These are phyloP conservation scores for Geotrypetes seraphini DNA, from an alignment of 2,797 vertebrate genomes.

Conservation along the genomic window DNA sequence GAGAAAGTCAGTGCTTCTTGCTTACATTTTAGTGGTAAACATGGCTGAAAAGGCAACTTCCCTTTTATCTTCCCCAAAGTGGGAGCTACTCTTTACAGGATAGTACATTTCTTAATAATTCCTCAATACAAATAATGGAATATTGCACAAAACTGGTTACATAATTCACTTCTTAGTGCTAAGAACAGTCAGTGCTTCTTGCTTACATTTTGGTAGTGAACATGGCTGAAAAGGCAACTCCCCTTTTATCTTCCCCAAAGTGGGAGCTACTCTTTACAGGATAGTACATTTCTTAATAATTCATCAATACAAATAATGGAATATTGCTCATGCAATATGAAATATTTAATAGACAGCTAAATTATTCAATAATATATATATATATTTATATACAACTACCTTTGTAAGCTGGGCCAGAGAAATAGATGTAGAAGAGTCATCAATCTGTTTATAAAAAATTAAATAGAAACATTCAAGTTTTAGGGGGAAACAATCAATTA, in stretches of 20 bases:
- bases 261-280: constrained; percentile 65
- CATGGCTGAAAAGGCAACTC: constrained; percentile 51
- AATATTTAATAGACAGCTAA: constrained; percentile 39
- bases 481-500: constrained; percentile 53
- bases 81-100: constrained; percentile 67
- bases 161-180: no score
- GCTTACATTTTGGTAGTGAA: constrained; percentile 54
- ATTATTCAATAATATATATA: constrained; percentile 47
- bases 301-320: constrained; percentile 35
- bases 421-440: constrained; percentile 78
- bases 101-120: constrained; percentile 29
- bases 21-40: constrained; percentile 53
- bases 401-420: constrained; percentile 84
- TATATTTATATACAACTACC: constrained; percentile 63
- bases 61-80: constrained; percentile 54
- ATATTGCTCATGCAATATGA: constrained; percentile 23
- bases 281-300: constrained; percentile 34
- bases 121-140: constrained; percentile 36
- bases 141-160: constrained; percentile 31
- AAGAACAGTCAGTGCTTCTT: constrained; percentile 30
- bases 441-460: constrained; percentile 90
- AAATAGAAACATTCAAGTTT: constrained; percentile 72
- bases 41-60: constrained; percentile 52
- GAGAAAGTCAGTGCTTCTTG: constrained; percentile 31
- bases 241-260: constrained; percentile 55